Conservation (phyloP, 2,888 invertebrate species). For the Machimus atricapillus region DNA sequence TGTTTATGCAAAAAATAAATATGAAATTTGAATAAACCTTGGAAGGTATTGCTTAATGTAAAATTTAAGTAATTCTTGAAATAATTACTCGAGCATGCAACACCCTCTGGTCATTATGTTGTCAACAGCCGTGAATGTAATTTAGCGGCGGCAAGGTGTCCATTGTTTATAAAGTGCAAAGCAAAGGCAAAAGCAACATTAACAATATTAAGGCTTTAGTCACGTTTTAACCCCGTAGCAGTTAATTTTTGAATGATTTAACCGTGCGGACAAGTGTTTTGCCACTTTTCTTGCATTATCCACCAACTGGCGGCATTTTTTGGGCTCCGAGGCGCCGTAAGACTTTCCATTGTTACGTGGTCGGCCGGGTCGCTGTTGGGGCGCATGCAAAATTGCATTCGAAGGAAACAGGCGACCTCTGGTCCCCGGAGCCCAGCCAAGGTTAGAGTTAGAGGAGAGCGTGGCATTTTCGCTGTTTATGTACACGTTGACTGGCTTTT, state of each 20-base stretch:
- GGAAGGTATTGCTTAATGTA: background rate
- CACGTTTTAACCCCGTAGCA: background rate
- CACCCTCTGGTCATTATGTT: background rate
- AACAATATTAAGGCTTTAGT: background rate
- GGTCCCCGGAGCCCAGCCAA: background rate
- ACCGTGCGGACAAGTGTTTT: conserved; percentile 7
- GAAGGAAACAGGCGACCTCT: conserved; percentile 6
- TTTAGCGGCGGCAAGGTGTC: background rate
- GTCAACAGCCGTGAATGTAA: background rate
- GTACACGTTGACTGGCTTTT: background rate
- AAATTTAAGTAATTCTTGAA: background rate
- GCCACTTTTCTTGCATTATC: background rate
- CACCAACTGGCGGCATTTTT: background rate
- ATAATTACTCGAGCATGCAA: background rate
- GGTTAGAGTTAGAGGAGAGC: conserved; percentile 35
- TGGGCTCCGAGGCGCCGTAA: background rate
- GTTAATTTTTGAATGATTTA: background rate
- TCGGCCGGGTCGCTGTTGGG: background rate
- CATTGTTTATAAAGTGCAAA: background rate
- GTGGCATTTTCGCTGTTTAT: background rate
- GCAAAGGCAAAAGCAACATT: background rate
- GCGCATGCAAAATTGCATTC: background rate
- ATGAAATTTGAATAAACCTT: background rate
- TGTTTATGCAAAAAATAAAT: background rate
- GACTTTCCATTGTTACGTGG: background rate